Conservation (phyloP, 2,888 invertebrate genomes). For the Phaonia tiefii region DNA sequence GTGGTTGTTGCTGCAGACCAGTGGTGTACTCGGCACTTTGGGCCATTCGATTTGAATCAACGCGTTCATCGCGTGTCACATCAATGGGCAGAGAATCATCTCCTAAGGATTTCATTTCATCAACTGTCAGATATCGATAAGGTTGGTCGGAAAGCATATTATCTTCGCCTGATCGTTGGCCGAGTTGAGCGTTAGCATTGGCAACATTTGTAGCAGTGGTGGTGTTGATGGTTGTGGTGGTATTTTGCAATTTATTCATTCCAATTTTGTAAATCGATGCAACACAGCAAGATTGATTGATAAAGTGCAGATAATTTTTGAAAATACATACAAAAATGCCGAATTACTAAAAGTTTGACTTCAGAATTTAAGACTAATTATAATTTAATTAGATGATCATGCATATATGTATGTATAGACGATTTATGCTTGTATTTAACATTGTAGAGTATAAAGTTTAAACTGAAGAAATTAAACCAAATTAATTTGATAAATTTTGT, state of each 20-base stretch:
- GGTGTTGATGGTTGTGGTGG: constrained; percentile 60
- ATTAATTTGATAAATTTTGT: not conserved
- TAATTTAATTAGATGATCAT: constrained; percentile 45
- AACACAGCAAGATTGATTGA: constrained; percentile 47
- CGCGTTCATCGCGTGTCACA: constrained; percentile 93
- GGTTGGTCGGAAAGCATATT: constrained; percentile 94
- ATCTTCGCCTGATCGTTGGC: constrained; percentile 88
- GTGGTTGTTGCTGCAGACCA: constrained; percentile 76
- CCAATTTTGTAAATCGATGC: constrained; percentile 56
- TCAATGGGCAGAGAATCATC: constrained; percentile 96
- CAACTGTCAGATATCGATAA: constrained; percentile 95
- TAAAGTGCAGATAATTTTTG: constrained; percentile 54
- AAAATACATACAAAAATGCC: constrained; percentile 60
- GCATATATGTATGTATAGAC: constrained; percentile 1
- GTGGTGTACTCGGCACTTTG: constrained; percentile 80
- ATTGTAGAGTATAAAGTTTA: no score
- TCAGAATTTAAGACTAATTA: constrained; percentile 49
- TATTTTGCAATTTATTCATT: constrained; percentile 54
- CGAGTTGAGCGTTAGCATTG: constrained; percentile 60
- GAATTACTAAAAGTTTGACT: constrained; percentile 47
- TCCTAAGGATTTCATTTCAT: constrained; percentile 96
- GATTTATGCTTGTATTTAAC: no score
- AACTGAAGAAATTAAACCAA: not conserved
- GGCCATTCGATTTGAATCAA: constrained; percentile 85
- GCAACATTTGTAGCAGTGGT: constrained; percentile 55